phyloP scores from a whole-genome alignment of 2,797 vertebrate genomes.

The Molossus alvarezi region DNA sequence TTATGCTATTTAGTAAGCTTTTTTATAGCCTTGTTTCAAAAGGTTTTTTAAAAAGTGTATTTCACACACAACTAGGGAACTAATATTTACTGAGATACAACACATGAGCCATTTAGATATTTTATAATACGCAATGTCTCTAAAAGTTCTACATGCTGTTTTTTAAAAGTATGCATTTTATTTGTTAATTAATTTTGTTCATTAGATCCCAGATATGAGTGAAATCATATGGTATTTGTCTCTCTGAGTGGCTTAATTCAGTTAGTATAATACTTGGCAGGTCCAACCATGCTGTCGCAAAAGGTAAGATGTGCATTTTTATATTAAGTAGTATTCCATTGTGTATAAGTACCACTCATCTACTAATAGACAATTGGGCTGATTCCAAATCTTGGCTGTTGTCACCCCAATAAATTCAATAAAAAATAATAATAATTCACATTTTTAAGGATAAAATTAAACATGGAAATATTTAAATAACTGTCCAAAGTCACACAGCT shows the following conservation, averaged over 20 bases:
- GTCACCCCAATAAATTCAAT: neutral
- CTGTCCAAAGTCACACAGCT: neutral
- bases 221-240: neutral
- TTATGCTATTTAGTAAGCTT: neutral
- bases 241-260: neutral
- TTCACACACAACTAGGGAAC: neutral
- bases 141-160: neutral
- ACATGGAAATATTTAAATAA: neutral
- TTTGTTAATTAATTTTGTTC: neutral
- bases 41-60: neutral
- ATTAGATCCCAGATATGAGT: neutral
- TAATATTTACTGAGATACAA: neutral
- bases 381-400: neutral
- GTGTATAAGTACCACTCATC: neutral
- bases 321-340: neutral
- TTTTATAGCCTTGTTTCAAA: neutral
- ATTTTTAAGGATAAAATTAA: constrained; percentile 4
- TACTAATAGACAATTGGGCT: neutral
- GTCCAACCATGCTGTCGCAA: neutral
- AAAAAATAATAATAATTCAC: neutral
- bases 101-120: neutral
- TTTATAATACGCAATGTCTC: neutral
- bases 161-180: neutral
- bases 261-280: neutral
- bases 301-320: neutral